Evolutionary conservation across 2,888 invertebrate species (phyloP), one percentile per base, ranked within the genome.

Genomic region (Nowickia ferox): DNA sequence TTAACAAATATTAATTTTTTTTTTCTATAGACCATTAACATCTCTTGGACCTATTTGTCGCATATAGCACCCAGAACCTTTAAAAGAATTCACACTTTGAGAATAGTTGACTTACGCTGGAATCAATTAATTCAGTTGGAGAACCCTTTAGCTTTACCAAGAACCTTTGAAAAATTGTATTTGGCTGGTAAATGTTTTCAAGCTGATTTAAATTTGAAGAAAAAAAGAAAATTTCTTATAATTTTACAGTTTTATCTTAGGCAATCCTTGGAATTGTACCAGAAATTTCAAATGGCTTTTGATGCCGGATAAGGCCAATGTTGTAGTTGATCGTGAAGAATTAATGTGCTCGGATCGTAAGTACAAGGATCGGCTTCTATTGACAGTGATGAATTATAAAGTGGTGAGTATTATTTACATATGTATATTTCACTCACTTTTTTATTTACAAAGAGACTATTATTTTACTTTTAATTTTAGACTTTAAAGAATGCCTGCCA

Each of bases 221-320:
- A 63, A 6, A 51, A 68, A 38, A 46, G 74, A 68, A 68, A 87
- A 85, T 87, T 69, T 83, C 61, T 65, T 84, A 51, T 80, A 87
- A 88, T 88, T 88, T 57, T 57, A 65, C 63, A 82, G 78, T 79
- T 85, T 22, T 19, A 1, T 57, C 30, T 10, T 85, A 90, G 91
- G 90, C 13, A 93, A 93, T 89, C 91, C 90, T 0, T 93, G 93
- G 93, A 93, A 93, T 84, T 93, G 93, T 78, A 91, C 92, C 0
- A 90, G 89, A 42, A 92, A 92, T 71, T 90, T 93, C 46, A 92
- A 92, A 87, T 93, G 93, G 93, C 71, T 93, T 13, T 80, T 92
- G 15, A 89, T 89, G 86, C 88, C 90, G 2, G 90, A 91, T 10
- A 91, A 92, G 79, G 89, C 89, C 0, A 87, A 87, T 3, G 81